Base-by-base conservation (phyloP, 2,113 vertebrate species). In the Hemibagrus wyckioides region DNA sequence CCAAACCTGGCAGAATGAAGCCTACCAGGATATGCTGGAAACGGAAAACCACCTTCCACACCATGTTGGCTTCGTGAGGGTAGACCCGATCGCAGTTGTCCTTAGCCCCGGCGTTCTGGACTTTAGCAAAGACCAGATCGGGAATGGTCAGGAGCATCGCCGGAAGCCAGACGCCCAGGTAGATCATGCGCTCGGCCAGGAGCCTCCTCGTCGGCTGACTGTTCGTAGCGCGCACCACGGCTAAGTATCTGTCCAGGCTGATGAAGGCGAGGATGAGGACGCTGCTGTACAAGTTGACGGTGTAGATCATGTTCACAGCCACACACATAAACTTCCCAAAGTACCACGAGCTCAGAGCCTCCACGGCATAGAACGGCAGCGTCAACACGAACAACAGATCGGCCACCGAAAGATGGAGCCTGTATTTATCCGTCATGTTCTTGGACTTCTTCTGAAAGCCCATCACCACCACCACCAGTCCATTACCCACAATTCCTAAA, bases 231-330 rank as follows among this genome's bases (percentile, higher is more conserved):
- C 96, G 97, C 17, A 99, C 97, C 2, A 99, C 97, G 0, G 98
- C 98, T 90, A 99, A 88, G 93, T 99, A 99, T 1, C 98, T 94
- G 90, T 99, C 98, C 67, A 99, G 91, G 63, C 98, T 99, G 91
- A 99, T 99, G 87, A 99, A 99, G 76, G 98, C 98, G 93, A 99
- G 92, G 91, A 99, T 99, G 80, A 99, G 90, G 65, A 99, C 98
- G 4, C 98, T 99, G 95, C 98, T 97, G 59, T 99, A 99, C 82
- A 99, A 94, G 93, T 99, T 99, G 91, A 99, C 94, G 0, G 98
- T 99, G 94, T 99, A 99, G 92, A 99, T 98, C 93, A 97, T 92
- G 86, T 99, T 97, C 85, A 99, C 96, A 0, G 96, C 94, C 80
- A 97, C 97, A 84, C 98, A 99, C 17, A 98, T 92, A 87, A 97